Conservation (phyloP, 2,797 vertebrate species). For the Gymnopithys bicolor region DNA sequence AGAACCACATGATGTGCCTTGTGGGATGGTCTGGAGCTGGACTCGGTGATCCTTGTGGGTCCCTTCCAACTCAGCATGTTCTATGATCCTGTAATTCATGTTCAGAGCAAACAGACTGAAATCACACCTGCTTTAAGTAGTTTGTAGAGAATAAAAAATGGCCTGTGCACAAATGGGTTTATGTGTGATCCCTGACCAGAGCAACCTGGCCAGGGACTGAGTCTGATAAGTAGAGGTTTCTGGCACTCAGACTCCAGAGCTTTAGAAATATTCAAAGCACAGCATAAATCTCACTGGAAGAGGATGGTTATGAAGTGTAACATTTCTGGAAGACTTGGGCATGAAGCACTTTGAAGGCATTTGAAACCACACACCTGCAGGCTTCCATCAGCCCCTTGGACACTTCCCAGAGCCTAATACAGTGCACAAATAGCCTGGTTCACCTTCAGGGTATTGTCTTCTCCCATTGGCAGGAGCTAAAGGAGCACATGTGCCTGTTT, state of each 20-base stretch:
- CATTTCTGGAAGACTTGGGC: not conserved
- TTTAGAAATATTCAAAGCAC: conserved; percentile 23
- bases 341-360: conserved; percentile 6
- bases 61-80: not conserved
- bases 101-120: not conserved
- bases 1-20: not conserved
- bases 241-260: not conserved
- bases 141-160: conserved; percentile 3
- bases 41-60: not conserved
- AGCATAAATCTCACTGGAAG: conserved; percentile 28
- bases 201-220: not conserved
- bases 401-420: conserved; percentile 42
- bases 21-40: not conserved
- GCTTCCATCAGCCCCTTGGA: conserved; percentile 38
- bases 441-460: conserved; percentile 72
- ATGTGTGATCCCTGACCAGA: not conserved
- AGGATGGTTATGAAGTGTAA: conserved; percentile 29
- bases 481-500: conserved; percentile 69
- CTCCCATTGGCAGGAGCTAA: conserved; percentile 53
- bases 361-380: conserved; percentile 51
- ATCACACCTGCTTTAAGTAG: conserved; percentile 16
- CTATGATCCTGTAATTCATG: not conserved
- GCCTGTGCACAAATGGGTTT: not conserved
- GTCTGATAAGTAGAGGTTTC: conserved; percentile 21
- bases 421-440: conserved; percentile 39